Evolutionary conservation across 1,140 invertebrate genomes (phyloP).

Genomic region (Drosophila ambigua): DNA sequence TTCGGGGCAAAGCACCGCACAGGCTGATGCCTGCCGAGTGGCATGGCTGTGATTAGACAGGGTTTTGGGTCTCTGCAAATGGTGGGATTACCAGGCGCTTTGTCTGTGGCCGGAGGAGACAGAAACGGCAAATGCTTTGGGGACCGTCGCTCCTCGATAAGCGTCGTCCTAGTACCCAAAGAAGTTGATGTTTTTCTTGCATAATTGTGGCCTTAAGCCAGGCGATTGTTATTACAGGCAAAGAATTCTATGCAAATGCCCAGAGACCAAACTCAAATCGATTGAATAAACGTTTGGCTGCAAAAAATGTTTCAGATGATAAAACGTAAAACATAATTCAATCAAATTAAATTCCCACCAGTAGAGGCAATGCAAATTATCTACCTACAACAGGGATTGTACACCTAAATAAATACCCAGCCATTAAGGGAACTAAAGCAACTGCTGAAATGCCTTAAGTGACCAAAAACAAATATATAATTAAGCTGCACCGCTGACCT

Average conservation of each 20-base stretch:
- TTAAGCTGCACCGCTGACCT: too few species aligned
- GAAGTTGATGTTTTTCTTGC: slow-evolving; percentile 61
- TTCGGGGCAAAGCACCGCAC: slow-evolving; percentile 20
- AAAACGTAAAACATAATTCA: neutral
- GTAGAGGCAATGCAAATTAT: too few species aligned
- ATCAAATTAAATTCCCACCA: too few species aligned
- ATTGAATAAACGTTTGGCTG: slow-evolving; percentile 25
- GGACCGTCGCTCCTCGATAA: slow-evolving; percentile 43
- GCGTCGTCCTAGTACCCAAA: slow-evolving; percentile 17
- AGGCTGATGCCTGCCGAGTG: slow-evolving; percentile 19
- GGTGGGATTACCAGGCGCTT: slow-evolving; percentile 65
- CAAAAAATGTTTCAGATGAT: slow-evolving; percentile 8
- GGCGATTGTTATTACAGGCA: slow-evolving; percentile 61
- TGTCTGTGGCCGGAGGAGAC: slow-evolving; percentile 51
- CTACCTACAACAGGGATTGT: too few species aligned
- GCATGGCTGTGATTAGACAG: slow-evolving; percentile 46
- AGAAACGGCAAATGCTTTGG: slow-evolving; percentile 13
- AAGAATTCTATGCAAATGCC: slow-evolving; percentile 12
- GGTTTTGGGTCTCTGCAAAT: slow-evolving; percentile 33
- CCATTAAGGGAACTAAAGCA: too few species aligned
- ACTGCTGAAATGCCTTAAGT: too few species aligned
- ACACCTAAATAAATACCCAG: too few species aligned
- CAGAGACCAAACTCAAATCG: slow-evolving; percentile 31
- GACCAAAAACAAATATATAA: too few species aligned
- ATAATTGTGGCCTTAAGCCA: slow-evolving; percentile 41